Conservation (phyloP, 1,140 invertebrate genomes). For the Penaeus vannamei region DNA sequence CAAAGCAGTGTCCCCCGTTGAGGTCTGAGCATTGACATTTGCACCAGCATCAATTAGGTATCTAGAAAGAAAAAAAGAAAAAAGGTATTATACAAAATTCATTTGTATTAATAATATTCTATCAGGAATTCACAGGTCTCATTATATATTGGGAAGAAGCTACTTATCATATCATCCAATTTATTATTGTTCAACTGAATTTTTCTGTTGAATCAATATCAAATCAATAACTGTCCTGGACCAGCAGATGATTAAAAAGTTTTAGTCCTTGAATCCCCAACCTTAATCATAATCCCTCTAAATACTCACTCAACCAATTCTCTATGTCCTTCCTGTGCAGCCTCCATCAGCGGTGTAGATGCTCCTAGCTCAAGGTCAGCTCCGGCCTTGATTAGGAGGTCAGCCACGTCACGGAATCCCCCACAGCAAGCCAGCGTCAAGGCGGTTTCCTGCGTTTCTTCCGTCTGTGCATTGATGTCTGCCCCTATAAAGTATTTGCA, state of each 20-base stretch:
- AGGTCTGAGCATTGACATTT: conserved; percentile 94
- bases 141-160: too few species aligned
- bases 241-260: too few species aligned
- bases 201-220: too few species aligned
- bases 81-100: conserved; percentile 50
- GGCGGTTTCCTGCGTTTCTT: conserved; percentile 98
- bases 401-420: conserved; percentile 97
- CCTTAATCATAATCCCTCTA: too few species aligned
- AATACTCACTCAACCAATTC: conserved; percentile 84
- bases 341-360: conserved; percentile 98
- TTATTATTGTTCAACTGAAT: too few species aligned
- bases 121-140: background rate
- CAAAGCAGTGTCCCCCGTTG: conserved; percentile 94
- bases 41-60: conserved; percentile 88
- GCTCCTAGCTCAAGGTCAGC: conserved; percentile 96
- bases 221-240: too few species aligned
- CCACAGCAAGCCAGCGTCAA: conserved; percentile 97
- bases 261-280: too few species aligned
- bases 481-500: conserved; percentile 77
- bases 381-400: conserved; percentile 94
- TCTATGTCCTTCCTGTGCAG: conserved; percentile 96
- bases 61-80: conserved; percentile 61
- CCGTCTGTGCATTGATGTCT: conserved; percentile 97
- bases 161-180: too few species aligned
- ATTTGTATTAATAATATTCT: conserved; percentile 42